phyloP scores from a whole-genome alignment of 2,797 vertebrate genomes.

The Rhincodon typus region DNA sequence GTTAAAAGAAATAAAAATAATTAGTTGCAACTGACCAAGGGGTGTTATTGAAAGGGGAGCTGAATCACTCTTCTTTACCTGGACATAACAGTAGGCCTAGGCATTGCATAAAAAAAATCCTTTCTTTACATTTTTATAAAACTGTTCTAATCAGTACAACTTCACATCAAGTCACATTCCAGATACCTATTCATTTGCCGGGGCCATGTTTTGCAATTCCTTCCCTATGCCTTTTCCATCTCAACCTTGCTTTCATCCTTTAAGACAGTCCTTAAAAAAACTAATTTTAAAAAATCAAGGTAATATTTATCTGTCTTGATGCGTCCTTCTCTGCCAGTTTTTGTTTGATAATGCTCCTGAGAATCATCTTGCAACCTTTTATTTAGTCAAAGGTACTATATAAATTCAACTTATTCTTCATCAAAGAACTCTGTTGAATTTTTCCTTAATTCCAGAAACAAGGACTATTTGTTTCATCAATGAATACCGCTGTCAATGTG shows the following conservation, averaged over 20 bases:
- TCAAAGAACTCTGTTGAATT: neutral
- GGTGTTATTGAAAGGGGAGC: too few species aligned
- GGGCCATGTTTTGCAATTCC: too few species aligned
- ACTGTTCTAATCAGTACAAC: neutral
- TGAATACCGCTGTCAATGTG: neutral
- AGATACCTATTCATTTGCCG: neutral
- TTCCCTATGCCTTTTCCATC: too few species aligned
- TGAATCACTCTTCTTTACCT: too few species aligned
- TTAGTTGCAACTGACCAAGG: too few species aligned
- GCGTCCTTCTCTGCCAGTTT: neutral
- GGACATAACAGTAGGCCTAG: neutral
- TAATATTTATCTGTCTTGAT: neutral
- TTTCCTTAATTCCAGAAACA: neutral
- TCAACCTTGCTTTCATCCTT: neutral
- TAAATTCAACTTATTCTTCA: neutral
- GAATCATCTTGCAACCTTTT: too few species aligned
- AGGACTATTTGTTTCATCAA: neutral
- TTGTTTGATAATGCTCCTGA: too few species aligned
- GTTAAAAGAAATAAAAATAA: too few species aligned
- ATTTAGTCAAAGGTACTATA: neutral
- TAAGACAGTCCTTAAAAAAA: neutral
- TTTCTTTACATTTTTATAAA: neutral
- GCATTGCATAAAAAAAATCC: neutral
- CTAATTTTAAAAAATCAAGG: neutral
- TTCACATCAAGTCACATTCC: neutral